Evolutionary conservation across 2,113 vertebrate genomes (phyloP).

Genomic region (Vulpes vulpes): DNA sequence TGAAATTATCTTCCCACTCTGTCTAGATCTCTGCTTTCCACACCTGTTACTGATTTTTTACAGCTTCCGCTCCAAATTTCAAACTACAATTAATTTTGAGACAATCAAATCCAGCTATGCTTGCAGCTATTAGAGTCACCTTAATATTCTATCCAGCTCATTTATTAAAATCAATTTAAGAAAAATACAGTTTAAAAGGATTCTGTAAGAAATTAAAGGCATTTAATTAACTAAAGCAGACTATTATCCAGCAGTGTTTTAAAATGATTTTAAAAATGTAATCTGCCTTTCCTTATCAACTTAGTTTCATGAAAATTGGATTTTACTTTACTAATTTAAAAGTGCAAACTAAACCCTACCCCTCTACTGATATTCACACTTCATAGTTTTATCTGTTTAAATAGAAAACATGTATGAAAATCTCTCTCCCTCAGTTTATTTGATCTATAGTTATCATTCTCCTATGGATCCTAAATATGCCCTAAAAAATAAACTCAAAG

Average conservation of each 20-base stretch:
- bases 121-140: slow-evolving; percentile 25
- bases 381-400: background rate
- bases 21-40: background rate
- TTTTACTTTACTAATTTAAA: slow-evolving; percentile 38
- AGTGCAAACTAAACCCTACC: background rate
- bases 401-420: background rate
- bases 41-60: slow-evolving; percentile 23
- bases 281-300: slow-evolving; percentile 12
- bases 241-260: background rate
- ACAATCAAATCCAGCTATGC: background rate
- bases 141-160: slow-evolving; percentile 40
- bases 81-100: slow-evolving; percentile 60
- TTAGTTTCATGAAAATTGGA: background rate
- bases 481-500: background rate
- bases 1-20: background rate
- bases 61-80: background rate
- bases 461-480: background rate
- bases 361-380: background rate
- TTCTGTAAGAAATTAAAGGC: slow-evolving; percentile 18
- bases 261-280: background rate
- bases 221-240: slow-evolving; percentile 61
- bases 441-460: background rate
- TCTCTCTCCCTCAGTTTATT: background rate
- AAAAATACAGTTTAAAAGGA: slow-evolving; percentile 54
- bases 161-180: slow-evolving; percentile 66